Conservation (phyloP, 2,113 vertebrate species). For the Chamaetylas fuelleborni region DNA sequence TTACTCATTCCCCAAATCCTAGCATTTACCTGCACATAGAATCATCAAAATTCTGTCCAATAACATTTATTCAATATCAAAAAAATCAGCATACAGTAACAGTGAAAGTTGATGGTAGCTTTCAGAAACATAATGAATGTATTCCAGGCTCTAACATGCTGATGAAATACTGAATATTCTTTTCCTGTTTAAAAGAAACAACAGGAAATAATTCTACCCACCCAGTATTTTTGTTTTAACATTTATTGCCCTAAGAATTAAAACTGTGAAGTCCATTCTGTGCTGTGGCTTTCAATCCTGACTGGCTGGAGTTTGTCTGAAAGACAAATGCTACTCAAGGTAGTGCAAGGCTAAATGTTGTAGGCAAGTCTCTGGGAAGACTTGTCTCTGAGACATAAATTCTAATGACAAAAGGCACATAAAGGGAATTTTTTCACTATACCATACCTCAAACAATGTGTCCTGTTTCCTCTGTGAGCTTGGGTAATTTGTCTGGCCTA, state of each 20-base stretch:
- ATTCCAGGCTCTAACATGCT: slow-evolving; percentile 19
- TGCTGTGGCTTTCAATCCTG: neutral
- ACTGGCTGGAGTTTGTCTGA: slow-evolving; percentile 54
- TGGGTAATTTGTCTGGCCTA: slow-evolving; percentile 48
- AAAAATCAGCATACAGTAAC: neutral
- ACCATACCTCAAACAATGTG: slow-evolving; percentile 40
- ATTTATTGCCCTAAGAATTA: slow-evolving; percentile 25
- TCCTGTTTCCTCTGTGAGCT: slow-evolving; percentile 19
- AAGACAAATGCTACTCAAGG: slow-evolving; percentile 60
- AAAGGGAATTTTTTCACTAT: slow-evolving; percentile 47
- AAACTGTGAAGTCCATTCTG: neutral
- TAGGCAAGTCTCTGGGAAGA: slow-evolving; percentile 44
- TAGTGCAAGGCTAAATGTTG: slow-evolving; percentile 49
- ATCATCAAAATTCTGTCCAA: neutral
- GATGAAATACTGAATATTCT: slow-evolving; percentile 52
- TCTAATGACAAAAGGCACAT: slow-evolving; percentile 59
- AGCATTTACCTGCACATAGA: neutral
- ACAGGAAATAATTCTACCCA: neutral
- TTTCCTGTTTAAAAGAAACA: neutral
- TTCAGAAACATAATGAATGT: slow-evolving; percentile 23
- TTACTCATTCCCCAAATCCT: neutral
- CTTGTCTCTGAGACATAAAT: slow-evolving; percentile 58
- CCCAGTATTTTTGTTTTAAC: neutral
- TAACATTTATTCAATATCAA: slow-evolving; percentile 18
- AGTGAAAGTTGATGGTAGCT: slow-evolving; percentile 22